Evolutionary conservation across 2,797 vertebrate genomes (phyloP).

Genomic region (Pogoniulus pusillus): DNA sequence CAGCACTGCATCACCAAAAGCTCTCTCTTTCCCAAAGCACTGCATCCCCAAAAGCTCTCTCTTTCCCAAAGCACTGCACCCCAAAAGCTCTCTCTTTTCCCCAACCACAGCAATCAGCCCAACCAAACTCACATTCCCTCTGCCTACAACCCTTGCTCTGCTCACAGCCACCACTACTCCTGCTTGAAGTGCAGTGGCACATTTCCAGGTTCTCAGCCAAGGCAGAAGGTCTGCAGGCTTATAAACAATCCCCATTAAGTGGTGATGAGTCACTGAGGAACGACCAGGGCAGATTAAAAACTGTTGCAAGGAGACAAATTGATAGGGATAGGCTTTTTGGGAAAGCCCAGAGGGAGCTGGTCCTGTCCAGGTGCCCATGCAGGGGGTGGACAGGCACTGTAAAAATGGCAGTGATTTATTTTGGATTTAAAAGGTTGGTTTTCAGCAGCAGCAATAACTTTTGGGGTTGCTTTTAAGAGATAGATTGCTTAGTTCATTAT

Average conservation of each 20-base stretch:
- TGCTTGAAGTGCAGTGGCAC: not conserved
- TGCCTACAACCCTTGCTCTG: not conserved
- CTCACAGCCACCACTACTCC: not conserved
- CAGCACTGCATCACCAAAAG: too few relatives aligned
- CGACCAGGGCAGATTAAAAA: not conserved
- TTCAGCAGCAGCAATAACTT: not conserved
- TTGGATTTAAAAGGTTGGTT: not conserved
- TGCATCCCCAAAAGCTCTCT: too few relatives aligned
- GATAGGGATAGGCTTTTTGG: not conserved
- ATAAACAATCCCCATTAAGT: conserved; percentile 22
- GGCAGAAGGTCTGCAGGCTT: conserved; percentile 18
- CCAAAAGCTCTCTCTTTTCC: not conserved
- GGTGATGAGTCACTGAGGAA: not conserved
- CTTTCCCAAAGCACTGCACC: not conserved
- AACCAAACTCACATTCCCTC: not conserved
- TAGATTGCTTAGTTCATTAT: not conserved
- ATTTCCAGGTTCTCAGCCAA: not conserved
- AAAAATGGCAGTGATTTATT: not conserved
- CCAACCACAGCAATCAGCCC: not conserved
- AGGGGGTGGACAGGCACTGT: not conserved
- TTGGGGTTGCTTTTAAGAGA: not conserved
- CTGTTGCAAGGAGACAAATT: not conserved
- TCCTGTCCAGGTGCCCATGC: not conserved
- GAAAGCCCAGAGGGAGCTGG: not conserved
- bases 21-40: too few relatives aligned